Conservation (phyloP, 2,888 invertebrate species). For the Sinelater perroti region DNA sequence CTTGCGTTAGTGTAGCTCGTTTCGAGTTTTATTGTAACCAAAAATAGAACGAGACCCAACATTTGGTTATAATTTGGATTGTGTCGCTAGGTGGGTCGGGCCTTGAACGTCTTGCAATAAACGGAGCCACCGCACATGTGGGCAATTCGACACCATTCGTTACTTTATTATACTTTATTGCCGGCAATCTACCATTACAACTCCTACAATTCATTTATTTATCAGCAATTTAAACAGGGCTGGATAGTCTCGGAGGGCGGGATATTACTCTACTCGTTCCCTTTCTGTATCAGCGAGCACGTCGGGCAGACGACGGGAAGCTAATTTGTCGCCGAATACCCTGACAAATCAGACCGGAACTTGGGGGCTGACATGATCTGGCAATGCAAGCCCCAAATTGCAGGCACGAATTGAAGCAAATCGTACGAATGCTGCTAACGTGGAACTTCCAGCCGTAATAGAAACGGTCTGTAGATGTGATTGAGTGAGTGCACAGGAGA, state of each 20-base stretch:
- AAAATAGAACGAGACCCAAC: no score
- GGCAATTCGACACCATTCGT: conserved; percentile 9
- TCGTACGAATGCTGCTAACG: no score
- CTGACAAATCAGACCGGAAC: conserved; percentile 50
- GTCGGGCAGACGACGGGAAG: conserved; percentile 43
- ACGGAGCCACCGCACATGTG: neutral
- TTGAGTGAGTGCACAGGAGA: no score
- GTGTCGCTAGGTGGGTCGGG: no score
- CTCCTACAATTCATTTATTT: conserved; percentile 30
- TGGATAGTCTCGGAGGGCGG: conserved; percentile 30
- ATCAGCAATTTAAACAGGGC: conserved; percentile 38
- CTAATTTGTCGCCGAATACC: conserved; percentile 53
- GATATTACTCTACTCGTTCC: conserved; percentile 28
- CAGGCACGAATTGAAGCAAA: no score
- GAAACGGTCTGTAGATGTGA: no score
- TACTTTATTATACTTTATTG: conserved; percentile 25
- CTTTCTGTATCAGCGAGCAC: conserved; percentile 35
- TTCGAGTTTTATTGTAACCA: no score
- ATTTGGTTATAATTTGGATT: no score
- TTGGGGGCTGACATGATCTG: conserved; percentile 49
- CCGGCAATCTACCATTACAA: conserved; percentile 27
- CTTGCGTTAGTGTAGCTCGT: no score
- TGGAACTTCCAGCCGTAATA: no score
- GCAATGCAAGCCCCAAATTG: conserved; percentile 45
- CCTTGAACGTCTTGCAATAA: no score